These are phyloP conservation scores for Pangasianodon gigas DNA, from an alignment of 2,113 vertebrate genomes.

Conservation along the genomic window DNA sequence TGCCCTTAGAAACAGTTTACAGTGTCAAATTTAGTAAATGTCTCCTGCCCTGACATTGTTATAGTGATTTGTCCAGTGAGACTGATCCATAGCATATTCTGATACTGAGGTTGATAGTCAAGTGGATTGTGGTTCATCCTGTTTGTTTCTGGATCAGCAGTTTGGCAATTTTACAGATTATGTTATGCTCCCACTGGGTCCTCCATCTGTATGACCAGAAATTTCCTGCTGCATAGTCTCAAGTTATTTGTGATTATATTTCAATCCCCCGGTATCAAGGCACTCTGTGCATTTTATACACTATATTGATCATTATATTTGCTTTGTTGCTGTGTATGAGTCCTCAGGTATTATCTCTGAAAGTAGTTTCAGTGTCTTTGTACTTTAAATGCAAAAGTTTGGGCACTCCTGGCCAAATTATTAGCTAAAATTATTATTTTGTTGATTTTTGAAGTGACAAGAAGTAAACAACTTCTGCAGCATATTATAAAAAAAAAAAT, in stretches of 20 bases:
- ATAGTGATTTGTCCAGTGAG: not conserved
- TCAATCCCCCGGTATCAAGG: not conserved
- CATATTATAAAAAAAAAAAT: not conserved
- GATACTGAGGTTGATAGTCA: not conserved
- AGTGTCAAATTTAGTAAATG: not conserved
- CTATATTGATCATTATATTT: not conserved
- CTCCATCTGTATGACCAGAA: constrained; percentile 34
- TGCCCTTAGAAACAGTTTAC: constrained; percentile 14
- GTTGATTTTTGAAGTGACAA: not conserved
- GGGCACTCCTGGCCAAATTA: not conserved
- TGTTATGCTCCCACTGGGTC: constrained; percentile 16
- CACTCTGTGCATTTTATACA: not conserved
- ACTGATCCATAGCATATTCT: not conserved
- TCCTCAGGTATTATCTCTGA: not conserved
- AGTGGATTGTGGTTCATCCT: constrained; percentile 6
- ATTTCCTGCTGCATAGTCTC: not conserved
- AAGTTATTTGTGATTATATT: not conserved
- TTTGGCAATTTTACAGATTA: constrained; percentile 35
- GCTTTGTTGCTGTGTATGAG: not conserved
- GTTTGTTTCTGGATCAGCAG: constrained; percentile 3
- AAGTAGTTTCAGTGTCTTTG: not conserved
- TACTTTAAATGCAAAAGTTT: not conserved
- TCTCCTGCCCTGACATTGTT: not conserved
- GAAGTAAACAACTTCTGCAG: not conserved
- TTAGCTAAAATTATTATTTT: no score